Evolutionary conservation across 2,113 vertebrate species (phyloP), one percentile per base, ranked within the genome.

Genomic region (Gymnobelideus leadbeateri): DNA sequence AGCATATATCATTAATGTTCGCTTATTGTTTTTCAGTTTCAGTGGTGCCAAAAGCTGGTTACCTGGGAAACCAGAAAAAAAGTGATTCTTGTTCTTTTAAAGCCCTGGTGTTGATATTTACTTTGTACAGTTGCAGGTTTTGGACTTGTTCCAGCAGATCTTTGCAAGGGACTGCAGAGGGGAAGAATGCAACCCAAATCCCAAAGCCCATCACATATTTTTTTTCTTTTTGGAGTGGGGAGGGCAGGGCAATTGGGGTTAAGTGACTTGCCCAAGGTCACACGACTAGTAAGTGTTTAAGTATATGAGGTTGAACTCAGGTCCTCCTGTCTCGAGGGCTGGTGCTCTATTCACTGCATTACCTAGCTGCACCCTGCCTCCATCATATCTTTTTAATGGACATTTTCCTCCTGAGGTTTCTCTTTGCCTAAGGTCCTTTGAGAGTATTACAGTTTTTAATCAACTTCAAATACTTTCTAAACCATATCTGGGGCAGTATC

Each of bases 371-470:
- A 49, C 47, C 2, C 47, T 4, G 2, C 68, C 47, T 4, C 47
- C 68, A 43, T 84, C 19, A 43, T 21, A 43, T 84, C 68, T 68
- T 68, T 68, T 37, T 84, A 43, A 84, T 84, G 68, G 31, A 37
- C 61, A 84, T 23, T 84, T 37, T 84, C 19, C n/a, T 84, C 68
- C 68, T 43, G 19, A 84, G 19, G 68, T 95, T 96, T 68, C 68
- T 47, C 52, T 77, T 28, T 26, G 47, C 31, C 1, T 14, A 92
- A 47, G 55, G 31, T 50, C 92, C 96, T 96, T 96, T 94, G 94
- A 77, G 55, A 14, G 49, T 37, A 24, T 94, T 55, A 94, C 92
- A 68, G 21, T 91, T 96, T 96, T 92, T 92, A 90, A 91, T 95
- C 84, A 95, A 46, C 12, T 52, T 31, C 61, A 89, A 90, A 77